A percentile compares a stretch with the other conserved stretches of the same genome.
Conservation (phyloP, 2,113 vertebrate genomes). For the Passer domesticus region DNA sequence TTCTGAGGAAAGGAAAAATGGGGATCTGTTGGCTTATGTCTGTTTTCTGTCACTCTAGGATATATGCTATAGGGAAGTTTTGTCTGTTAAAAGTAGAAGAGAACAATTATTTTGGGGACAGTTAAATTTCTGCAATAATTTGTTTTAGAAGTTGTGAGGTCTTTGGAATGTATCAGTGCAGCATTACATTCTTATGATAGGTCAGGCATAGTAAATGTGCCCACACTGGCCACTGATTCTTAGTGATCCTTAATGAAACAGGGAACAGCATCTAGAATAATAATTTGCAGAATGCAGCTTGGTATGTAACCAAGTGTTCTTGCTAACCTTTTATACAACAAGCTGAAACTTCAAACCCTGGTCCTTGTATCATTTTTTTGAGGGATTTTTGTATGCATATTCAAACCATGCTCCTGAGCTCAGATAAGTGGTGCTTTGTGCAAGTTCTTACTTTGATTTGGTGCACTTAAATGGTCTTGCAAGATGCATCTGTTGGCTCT, state of each 20-base stretch:
- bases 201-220: background rate
- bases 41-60: background rate
- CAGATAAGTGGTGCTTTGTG: background rate
- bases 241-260: background rate
- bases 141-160: background rate
- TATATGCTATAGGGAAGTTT: background rate
- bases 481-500: background rate
- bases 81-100: background rate
- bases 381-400: rapidly evolving
- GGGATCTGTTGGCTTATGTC: background rate
- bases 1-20: background rate
- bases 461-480: background rate
- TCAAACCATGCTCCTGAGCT: background rate
- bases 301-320: background rate
- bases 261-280: background rate
- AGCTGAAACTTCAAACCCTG: background rate
- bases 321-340: background rate
- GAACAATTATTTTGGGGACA: background rate
- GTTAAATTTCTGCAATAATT: background rate
- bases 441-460: background rate
- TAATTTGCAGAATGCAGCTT: background rate
- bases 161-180: background rate
- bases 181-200: background rate
- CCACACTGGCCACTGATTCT: background rate
- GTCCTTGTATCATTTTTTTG: background rate